Conservation (phyloP, 2,888 invertebrate genomes). For the Drosophila sordidapex region DNA sequence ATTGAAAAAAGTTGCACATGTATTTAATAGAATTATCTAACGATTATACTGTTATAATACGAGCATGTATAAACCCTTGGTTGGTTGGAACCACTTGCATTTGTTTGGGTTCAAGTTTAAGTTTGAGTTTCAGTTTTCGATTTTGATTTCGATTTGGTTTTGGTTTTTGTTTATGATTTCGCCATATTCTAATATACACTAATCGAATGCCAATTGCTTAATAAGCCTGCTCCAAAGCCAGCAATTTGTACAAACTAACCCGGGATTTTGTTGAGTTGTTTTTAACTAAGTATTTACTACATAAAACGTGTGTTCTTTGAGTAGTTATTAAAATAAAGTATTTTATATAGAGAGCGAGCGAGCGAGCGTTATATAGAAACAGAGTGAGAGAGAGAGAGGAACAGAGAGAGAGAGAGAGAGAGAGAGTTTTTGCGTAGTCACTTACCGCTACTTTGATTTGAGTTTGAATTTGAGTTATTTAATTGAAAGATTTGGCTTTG, state of each 20-base stretch:
- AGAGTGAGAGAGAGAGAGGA: constrained; percentile 31
- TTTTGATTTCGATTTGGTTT: constrained; percentile 26
- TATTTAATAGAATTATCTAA: constrained; percentile 42
- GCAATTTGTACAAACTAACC: constrained; percentile 71
- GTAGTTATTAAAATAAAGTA: constrained; percentile 55
- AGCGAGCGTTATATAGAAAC: constrained; percentile 59
- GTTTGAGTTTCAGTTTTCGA: constrained; percentile 19
- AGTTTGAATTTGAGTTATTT: constrained; percentile 49
- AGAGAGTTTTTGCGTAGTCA: constrained; percentile 66
- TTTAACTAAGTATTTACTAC: constrained; percentile 32
- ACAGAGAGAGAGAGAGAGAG: constrained; percentile 41
- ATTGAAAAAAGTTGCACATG: constrained; percentile 43
- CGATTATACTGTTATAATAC: constrained; percentile 24
- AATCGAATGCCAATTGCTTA: constrained; percentile 63
- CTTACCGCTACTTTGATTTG: constrained; percentile 70
- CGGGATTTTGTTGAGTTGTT: constrained; percentile 46
- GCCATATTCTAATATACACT: constrained; percentile 21
- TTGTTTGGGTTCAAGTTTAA: constrained; percentile 39
- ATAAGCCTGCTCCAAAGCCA: constrained; percentile 60
- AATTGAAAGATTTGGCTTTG: constrained; percentile 48
- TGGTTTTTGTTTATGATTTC: constrained; percentile 18
- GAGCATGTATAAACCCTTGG: constrained; percentile 60
- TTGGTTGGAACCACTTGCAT: constrained; percentile 67
- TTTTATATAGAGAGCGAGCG: constrained; percentile 67
- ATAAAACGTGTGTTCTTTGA: constrained; percentile 45